Percentiles rank a stretch among this genome's conserved stretches.
Evolutionary conservation across 2,113 vertebrate species (phyloP).

Genomic region (Podiceps cristatus): DNA sequence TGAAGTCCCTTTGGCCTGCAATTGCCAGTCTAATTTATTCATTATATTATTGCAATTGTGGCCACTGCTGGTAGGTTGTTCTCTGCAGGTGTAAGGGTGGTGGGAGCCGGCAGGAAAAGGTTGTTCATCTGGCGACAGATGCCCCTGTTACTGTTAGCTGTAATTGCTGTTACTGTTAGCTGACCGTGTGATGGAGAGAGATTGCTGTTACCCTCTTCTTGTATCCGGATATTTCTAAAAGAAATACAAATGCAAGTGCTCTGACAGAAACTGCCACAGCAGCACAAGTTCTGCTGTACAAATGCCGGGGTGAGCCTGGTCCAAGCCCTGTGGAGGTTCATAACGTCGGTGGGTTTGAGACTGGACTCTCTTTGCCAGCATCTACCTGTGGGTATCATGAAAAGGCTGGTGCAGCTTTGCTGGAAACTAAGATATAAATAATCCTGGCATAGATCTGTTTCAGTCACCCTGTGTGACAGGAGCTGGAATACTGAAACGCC

Average conservation of each 20-base stretch:
- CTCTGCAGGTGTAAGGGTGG: background rate
- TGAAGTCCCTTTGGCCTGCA: background rate
- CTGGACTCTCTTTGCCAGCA: background rate
- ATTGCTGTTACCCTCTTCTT: background rate
- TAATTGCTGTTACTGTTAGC: background rate
- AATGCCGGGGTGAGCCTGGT: background rate
- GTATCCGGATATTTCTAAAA: background rate
- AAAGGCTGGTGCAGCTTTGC: background rate
- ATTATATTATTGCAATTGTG: background rate
- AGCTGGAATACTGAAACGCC: background rate
- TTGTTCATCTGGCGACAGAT: background rate
- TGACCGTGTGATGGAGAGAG: background rate
- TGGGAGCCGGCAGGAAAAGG: background rate
- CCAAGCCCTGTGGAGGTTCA: background rate
- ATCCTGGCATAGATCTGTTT: background rate
- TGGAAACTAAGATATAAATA: background rate
- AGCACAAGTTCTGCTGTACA: background rate
- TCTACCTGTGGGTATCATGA: background rate
- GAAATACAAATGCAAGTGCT: background rate
- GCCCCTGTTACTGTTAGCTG: background rate
- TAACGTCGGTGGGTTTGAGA: background rate
- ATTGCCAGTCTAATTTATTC: background rate
- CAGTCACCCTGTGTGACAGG: background rate
- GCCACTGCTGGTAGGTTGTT: background rate
- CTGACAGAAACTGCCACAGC: background rate